These are phyloP conservation scores for Crocodylus rhombifer DNA, from an alignment of 2,797 vertebrate genomes.

Conservation along the genomic window DNA sequence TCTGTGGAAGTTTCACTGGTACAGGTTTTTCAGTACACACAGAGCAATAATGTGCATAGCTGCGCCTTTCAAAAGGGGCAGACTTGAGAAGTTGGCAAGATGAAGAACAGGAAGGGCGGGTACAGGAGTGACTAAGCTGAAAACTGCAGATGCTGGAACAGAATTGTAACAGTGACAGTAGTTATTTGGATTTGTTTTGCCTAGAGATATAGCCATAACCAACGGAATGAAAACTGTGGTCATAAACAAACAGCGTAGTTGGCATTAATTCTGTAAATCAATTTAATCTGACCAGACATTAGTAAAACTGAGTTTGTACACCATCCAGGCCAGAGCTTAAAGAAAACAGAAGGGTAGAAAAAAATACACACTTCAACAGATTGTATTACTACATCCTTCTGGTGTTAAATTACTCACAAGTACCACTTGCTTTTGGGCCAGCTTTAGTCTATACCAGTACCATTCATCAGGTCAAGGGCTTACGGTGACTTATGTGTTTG, in stretches of 20 bases:
- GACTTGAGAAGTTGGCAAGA: background rate
- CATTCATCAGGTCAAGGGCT: background rate
- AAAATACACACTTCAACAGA: background rate
- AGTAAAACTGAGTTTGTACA: background rate
- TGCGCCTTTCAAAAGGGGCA: background rate
- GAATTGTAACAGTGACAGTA: background rate
- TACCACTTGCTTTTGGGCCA: background rate
- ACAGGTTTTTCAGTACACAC: background rate
- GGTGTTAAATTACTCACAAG: background rate
- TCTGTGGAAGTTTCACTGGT: background rate
- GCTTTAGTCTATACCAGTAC: background rate
- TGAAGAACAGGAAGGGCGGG: background rate
- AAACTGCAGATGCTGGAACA: background rate
- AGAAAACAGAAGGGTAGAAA: background rate
- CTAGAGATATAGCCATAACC: background rate
- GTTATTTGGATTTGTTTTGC: background rate
- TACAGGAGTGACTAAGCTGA: accelerated
- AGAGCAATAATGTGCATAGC: background rate
- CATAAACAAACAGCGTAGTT: background rate
- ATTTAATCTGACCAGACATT: background rate
- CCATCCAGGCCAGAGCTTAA: background rate
- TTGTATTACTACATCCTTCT: background rate
- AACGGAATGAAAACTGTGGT: background rate
- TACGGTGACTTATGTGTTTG: accelerated
- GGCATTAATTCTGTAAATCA: background rate